Base-by-base conservation (phyloP, 1,140 invertebrate species). In the Achroia grisella region DNA sequence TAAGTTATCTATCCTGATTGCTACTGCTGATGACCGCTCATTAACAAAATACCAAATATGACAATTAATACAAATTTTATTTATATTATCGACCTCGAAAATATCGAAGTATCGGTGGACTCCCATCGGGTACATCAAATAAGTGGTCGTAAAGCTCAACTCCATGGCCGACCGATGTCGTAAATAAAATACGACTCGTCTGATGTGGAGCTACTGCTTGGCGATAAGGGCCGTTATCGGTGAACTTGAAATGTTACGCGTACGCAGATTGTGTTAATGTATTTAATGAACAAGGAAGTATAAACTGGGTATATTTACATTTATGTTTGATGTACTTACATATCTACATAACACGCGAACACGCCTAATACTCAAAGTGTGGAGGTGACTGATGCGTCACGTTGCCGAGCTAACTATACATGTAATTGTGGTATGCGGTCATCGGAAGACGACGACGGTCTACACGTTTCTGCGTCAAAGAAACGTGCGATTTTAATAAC, bases 181-280 rank as follows among this genome's bases (percentile, higher is more conserved):
- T 59, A 45, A 56, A 62, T 51, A 55, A 51, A 23, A 23, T 3
- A 45, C 43, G 40, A 44, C 27, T 52, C 51, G 47, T 55, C 43
- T 47, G 53, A 44, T 42, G 39, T 35, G 34, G 37, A 32, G 27
- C 40, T 42, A 36, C 44, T 15, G 37, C 39, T 27, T 39, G 36
- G 44, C 50, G 57, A 61, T 61, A 58, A 58, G 48, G 49, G 44
- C 47, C 48, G 57, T 73, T 70, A 71, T 68, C 65, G 59, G 55
- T 72, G 70, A 66, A 70, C 70, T 74, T 74, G 68, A 76, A 70
- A 68, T 48, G 37, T 54, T 55, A 48, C 62, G 52, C 48, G 53
- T 44, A 52, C 52, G 53, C 44, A 54, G 48, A 67, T 62, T 65
- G 58, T 61, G 55, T 60, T 75, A 60, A 65, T 67, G 59, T 61